A percentile compares a stretch with the other conserved stretches of the same genome.
Evolutionary conservation across 2,888 invertebrate species (phyloP).

Genomic region (Polymixis flavicincta): DNA sequence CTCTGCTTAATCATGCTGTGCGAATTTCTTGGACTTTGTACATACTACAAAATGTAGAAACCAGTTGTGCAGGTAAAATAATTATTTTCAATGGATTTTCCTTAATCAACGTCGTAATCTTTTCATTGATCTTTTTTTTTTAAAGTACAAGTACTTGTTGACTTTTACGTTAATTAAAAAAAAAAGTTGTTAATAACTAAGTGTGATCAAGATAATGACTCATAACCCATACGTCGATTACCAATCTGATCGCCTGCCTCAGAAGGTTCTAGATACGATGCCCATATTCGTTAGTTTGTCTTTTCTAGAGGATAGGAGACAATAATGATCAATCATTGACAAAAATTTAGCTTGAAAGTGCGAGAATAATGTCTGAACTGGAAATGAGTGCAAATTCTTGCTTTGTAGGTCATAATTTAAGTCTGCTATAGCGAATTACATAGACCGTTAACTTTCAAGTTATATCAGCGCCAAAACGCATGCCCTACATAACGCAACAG

Average conservation of each 20-base stretch:
- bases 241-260: not conserved
- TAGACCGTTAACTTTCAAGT: slow-evolving; percentile 33
- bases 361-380: slow-evolving; percentile 7
- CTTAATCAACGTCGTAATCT: slow-evolving; percentile 7
- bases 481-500: slow-evolving; percentile 53
- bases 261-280: slow-evolving; percentile 6
- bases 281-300: not conserved
- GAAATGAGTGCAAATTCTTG: not conserved
- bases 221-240: not conserved
- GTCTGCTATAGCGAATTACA: slow-evolving; percentile 44
- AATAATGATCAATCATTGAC: not conserved
- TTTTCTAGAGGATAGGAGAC: not conserved
- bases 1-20: slow-evolving; percentile 36
- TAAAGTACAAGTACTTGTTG: not conserved
- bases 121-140: not conserved
- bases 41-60: slow-evolving; percentile 2
- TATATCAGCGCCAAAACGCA: slow-evolving; percentile 30
- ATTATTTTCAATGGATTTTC: slow-evolving; percentile 12
- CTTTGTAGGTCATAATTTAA: slow-evolving; percentile 28
- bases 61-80: not conserved
- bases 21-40: slow-evolving; percentile 26
- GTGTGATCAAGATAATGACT: slow-evolving; percentile 10
- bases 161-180: not conserved
- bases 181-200: not conserved
- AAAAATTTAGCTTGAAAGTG: slow-evolving; percentile 7